phyloP scores from a whole-genome alignment of 1,140 invertebrate genomes.

The Pogonognathellus flavescens region DNA sequence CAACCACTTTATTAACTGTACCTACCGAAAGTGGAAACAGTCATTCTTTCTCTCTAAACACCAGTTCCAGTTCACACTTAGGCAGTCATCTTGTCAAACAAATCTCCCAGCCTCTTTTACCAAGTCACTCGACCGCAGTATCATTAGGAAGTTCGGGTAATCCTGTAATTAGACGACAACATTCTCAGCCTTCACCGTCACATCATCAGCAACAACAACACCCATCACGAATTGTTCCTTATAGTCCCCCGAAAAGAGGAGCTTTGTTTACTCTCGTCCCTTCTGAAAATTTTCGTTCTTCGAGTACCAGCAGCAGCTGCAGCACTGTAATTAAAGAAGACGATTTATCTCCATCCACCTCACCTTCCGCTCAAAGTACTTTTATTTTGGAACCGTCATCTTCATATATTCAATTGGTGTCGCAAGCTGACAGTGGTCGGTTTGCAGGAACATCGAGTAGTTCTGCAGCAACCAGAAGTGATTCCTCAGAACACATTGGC shows the following conservation, averaged over 20 bases:
- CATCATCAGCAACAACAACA: constrained; percentile 18
- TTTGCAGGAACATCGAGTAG: background rate
- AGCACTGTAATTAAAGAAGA: constrained; percentile 48
- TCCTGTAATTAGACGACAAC: constrained; percentile 71
- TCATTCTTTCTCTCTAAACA: background rate
- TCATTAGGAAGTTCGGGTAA: constrained; percentile 31
- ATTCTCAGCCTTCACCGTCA: constrained; percentile 71
- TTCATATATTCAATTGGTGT: constrained; percentile 25
- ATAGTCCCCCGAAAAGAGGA: constrained; percentile 36
- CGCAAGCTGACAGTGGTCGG: background rate
- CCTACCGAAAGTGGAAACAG: constrained; percentile 44
- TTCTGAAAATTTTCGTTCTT: constrained; percentile 12
- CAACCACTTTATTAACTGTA: constrained; percentile 55
- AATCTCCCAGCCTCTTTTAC: constrained; percentile 73
- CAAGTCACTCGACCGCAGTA: constrained; percentile 71
- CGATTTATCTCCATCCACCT: background rate
- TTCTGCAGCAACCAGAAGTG: background rate
- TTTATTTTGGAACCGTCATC: constrained; percentile 41
- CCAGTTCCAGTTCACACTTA: constrained; percentile 2
- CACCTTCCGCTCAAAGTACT: constrained; percentile 18
- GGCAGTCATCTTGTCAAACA: constrained; percentile 56
- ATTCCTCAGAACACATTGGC: background rate
- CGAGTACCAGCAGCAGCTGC: constrained; percentile 25
- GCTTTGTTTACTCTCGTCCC: constrained; percentile 13
- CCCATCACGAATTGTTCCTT: constrained; percentile 1